Conservation (phyloP, 1,140 invertebrate species). For the Pseudomyrmex concolor region DNA sequence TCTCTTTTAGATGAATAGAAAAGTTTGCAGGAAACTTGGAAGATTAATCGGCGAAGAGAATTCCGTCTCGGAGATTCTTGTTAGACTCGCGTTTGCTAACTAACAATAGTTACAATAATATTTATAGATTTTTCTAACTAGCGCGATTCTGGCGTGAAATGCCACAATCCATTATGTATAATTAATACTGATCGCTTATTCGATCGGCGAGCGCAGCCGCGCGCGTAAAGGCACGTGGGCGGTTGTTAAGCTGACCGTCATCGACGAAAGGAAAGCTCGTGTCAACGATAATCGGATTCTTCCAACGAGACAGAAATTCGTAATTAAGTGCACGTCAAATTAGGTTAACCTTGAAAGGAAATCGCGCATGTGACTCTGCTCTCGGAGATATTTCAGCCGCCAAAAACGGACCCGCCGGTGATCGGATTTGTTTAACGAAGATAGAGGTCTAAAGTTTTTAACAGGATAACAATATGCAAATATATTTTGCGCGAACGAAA, state of each 20-base stretch:
- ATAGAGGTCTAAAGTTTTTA: not conserved
- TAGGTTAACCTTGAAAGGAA: slow-evolving; percentile 68
- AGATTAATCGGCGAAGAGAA: slow-evolving; percentile 20
- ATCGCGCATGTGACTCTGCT: slow-evolving; percentile 5
- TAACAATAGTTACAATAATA: not conserved
- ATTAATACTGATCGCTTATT: slow-evolving; percentile 64
- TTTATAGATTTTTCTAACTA: not conserved
- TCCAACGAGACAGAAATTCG: slow-evolving; percentile 66
- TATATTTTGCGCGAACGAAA: not conserved
- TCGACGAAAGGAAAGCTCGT: slow-evolving; percentile 47
- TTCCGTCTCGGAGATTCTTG: slow-evolving; percentile 21
- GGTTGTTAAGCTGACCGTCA: slow-evolving; percentile 48
- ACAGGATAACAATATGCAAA: slow-evolving; percentile 5
- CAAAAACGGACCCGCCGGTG: slow-evolving; percentile 48
- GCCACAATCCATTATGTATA: slow-evolving; percentile 57
- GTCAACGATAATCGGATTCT: slow-evolving; percentile 47
- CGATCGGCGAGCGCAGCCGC: slow-evolving; percentile 35
- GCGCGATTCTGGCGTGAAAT: slow-evolving; percentile 10
- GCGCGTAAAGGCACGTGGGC: slow-evolving; percentile 63
- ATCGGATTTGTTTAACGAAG: slow-evolving; percentile 26
- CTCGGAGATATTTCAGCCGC: slow-evolving; percentile 31
- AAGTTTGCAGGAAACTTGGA: slow-evolving; percentile 34
- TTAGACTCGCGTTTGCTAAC: slow-evolving; percentile 42
- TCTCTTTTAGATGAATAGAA: slow-evolving; percentile 55
- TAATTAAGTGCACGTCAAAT: slow-evolving; percentile 69